Percentiles rank a stretch among this genome's conserved stretches.
These are phyloP conservation scores for Eupeodes corollae DNA, from an alignment of 1,140 invertebrate species.

Conservation along the genomic window DNA sequence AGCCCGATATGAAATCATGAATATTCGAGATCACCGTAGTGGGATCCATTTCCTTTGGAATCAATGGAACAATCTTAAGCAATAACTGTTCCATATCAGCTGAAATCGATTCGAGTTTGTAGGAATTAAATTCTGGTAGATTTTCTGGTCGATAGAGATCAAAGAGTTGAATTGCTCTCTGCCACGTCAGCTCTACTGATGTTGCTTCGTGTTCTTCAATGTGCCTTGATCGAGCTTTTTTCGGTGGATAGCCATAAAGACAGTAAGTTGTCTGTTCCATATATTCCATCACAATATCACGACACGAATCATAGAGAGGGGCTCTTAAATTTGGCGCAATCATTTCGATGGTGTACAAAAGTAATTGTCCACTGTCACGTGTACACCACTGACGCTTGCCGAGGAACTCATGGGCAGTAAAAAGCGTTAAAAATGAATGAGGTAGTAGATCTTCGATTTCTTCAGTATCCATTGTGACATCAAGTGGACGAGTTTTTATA, in stretches of 20 bases:
- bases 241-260: slow-evolving; percentile 74
- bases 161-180: slow-evolving; percentile 63
- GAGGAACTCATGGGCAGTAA: slow-evolving; percentile 75
- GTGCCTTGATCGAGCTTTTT: slow-evolving; percentile 58
- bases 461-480: slow-evolving; percentile 6
- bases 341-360: slow-evolving; percentile 64
- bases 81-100: slow-evolving; percentile 67
- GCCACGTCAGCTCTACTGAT: slow-evolving; percentile 65
- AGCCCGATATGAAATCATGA: slow-evolving; percentile 53
- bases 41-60: slow-evolving; percentile 58
- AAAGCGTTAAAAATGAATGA: slow-evolving; percentile 64
- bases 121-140: slow-evolving; percentile 75
- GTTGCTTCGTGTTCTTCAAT: slow-evolving; percentile 68
- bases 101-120: slow-evolving; percentile 54
- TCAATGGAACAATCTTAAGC: slow-evolving; percentile 56
- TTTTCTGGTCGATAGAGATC: slow-evolving; percentile 70
- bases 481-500: not conserved
- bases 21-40: slow-evolving; percentile 46
- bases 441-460: slow-evolving; percentile 52
- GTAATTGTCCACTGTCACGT: slow-evolving; percentile 58
- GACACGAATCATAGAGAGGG: slow-evolving; percentile 39
- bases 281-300: slow-evolving; percentile 36
- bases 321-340: slow-evolving; percentile 54
- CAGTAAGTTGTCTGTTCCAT: slow-evolving; percentile 78
- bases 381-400: slow-evolving; percentile 65